A percentile compares a stretch with the other conserved stretches of the same genome.
phyloP scores from a whole-genome alignment of 2,797 vertebrate species.

The Lepidocolaptes lacrymiger region DNA sequence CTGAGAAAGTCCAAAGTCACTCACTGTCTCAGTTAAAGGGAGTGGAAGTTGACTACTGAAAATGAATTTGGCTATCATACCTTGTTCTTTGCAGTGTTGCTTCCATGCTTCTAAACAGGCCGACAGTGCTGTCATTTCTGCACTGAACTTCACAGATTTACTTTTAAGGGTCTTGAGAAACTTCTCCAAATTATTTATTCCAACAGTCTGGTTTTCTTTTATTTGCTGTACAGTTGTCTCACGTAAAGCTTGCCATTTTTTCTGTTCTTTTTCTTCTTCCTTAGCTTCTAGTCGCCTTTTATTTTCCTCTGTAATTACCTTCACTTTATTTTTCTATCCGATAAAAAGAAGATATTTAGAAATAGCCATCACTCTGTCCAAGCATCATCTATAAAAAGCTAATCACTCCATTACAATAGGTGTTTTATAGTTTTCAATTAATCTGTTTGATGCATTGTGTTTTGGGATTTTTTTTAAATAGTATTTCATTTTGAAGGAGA shows the following conservation, averaged over 20 bases:
- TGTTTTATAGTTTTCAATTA: neutral
- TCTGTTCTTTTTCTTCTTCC: conserved; percentile 51
- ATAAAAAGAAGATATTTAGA: neutral
- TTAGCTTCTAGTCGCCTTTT: conserved; percentile 1
- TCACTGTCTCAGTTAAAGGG: neutral
- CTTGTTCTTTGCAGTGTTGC: conserved; percentile 44
- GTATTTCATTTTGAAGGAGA: neutral
- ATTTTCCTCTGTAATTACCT: conserved; percentile 58
- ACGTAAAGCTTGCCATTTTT: conserved; percentile 48
- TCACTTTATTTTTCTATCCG: conserved; percentile 40
- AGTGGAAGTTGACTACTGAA: neutral
- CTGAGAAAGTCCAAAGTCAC: neutral
- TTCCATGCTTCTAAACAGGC: conserved; percentile 45
- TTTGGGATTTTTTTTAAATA: neutral
- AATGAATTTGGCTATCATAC: neutral
- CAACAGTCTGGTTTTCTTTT: conserved; percentile 22
- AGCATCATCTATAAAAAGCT: neutral
- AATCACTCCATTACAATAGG: neutral
- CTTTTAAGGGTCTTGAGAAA: conserved; percentile 50
- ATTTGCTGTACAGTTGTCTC: conserved; percentile 28
- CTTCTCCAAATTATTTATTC: conserved; percentile 52
- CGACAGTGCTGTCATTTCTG: conserved; percentile 53
- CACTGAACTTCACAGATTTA: conserved; percentile 52
- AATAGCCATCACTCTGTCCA: neutral
- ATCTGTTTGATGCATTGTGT: neutral